Evolutionary conservation across 2,797 vertebrate species (phyloP).

Genomic region (Sphenodon punctatus): DNA sequence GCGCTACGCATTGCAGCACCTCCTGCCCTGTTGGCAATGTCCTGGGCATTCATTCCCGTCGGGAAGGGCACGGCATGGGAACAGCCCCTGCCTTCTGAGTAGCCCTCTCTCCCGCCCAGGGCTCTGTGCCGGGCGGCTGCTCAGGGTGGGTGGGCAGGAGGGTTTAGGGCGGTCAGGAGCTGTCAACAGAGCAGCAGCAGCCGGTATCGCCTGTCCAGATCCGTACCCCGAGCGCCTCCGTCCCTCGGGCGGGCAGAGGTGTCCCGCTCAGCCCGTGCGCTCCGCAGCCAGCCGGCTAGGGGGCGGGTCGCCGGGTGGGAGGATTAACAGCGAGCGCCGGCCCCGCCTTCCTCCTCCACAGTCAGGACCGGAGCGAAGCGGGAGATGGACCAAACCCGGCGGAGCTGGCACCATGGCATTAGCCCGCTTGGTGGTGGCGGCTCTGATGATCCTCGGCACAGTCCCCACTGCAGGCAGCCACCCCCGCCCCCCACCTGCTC

Average conservation of each 20-base stretch:
- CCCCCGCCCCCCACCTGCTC: neutral
- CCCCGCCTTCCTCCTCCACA: conserved; percentile 62
- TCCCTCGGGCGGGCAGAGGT: neutral
- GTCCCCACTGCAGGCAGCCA: conserved; percentile 22
- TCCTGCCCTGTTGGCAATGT: no score
- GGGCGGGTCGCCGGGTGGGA: conserved; percentile 19
- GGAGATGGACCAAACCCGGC: conserved; percentile 66
- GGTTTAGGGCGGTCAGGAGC: no score
- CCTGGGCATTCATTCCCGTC: no score
- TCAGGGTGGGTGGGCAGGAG: no score
- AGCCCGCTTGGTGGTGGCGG: conserved; percentile 50
- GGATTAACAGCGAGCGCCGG: conserved; percentile 57
- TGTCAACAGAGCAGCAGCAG: neutral
- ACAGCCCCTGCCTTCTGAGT: no score
- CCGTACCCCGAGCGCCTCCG: neutral
- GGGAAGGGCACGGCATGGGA: no score
- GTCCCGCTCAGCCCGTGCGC: neutral
- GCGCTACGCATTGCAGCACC: no score
- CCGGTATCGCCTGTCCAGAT: no score
- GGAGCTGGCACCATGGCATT: conserved; percentile 70
- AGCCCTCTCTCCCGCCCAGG: no score
- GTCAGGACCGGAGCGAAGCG: conserved; percentile 28
- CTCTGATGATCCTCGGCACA: conserved; percentile 45
- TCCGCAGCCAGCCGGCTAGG: neutral
- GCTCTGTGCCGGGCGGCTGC: no score